Base-by-base conservation (phyloP, 2,113 vertebrate species). In the Antigone vipio region DNA sequence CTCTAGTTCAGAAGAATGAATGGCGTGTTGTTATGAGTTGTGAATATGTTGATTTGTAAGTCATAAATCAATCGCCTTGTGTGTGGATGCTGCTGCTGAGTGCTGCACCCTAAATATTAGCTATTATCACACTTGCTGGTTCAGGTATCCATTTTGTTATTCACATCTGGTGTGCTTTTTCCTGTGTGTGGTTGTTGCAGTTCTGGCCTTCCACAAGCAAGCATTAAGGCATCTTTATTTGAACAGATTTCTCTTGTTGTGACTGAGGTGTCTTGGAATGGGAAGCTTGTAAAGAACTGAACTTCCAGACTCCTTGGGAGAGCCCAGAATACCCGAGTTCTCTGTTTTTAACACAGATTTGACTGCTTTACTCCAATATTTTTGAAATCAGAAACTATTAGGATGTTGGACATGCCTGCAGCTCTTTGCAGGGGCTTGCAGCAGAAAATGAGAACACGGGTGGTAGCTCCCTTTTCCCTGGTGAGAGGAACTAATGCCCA, bases 1-100 rank as follows among this genome's bases (percentile, higher is more conserved):
- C 94, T 63, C 60, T 88, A 85, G 68, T 85, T 94, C 24, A 78
- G 85, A 94, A 92, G 71, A 88, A 80, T 92, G 93, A 94, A 85
- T 94, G 71, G 42, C 24, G 7, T 89, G 80, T 95, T 96, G 78
- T 81, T 97, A 66, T 58, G 83, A 93, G 60, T 72, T 91, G 76
- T 78, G 91, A 93, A 72, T 82, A 68, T 83, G 13, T 47, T 92
- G 84, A 92, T 97, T 94, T 94, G 87, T 40, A 85, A 77, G 73
- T 93, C 76, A 35, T 77, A 92, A 92, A 88, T 91, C 77, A 91
- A 60, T 44, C 8, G 11, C 64, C 50, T 91, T 76, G 35, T 38
- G 15, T 59, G 63, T 88, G 84, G 94, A 79, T 64, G 66, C 80
- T 89, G 64, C 56, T 97, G 89, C 75, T 93, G 85, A 55, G 84